Evolutionary conservation across 53 echinoderm and acorn worm species (phyloP), one percentile per base, ranked within the genome.

Genomic region (Arbacia lixula): DNA sequence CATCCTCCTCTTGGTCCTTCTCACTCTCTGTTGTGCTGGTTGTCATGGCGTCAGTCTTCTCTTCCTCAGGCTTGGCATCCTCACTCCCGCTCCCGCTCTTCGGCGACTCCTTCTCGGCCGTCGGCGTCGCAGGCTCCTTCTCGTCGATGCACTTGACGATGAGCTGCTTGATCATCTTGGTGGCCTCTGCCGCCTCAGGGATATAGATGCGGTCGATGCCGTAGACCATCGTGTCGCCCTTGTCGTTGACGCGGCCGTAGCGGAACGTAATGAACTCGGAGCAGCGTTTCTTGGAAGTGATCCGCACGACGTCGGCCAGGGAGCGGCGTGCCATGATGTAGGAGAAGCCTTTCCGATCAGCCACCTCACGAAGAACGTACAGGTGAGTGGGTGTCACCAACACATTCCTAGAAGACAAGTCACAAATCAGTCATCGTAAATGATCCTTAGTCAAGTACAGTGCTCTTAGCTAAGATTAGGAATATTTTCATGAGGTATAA

Each of bases 191-290:
- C 5, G 98, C 98, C 55, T 94, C 89, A 1, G 98, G 90, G 54
- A 94, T 86, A 40, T 94, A 93, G 36, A 97, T 83, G 36, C 98
- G 74, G 42, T 94, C 93, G 52, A 88, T 76, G 9, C 86, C 89
- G 51, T 95, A 93, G 34, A 93, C 58, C 9, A 53, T 61, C 16
- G 89, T 97, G 29, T 89, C 91, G 67, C 89, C 91, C 40, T 87
- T 86, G 31, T 71, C 83, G 74, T 87, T 92, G 64, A 88, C 91
- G 50, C 88, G 85, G 60, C 98, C 98, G 68, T 94, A 97, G 27
- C 94, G 89, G 86, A 97, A 97, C 8, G 98, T 97, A 86, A 97
- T 97, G 72, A 97, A 88, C 87, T 97, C 98, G 0, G 98, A 76
- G 66, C 93, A 93, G 67, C 98, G 90, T 68, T 97, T 97, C 85